Conservation (phyloP, 2,797 vertebrate species). For the Champsocephalus gunnari region DNA sequence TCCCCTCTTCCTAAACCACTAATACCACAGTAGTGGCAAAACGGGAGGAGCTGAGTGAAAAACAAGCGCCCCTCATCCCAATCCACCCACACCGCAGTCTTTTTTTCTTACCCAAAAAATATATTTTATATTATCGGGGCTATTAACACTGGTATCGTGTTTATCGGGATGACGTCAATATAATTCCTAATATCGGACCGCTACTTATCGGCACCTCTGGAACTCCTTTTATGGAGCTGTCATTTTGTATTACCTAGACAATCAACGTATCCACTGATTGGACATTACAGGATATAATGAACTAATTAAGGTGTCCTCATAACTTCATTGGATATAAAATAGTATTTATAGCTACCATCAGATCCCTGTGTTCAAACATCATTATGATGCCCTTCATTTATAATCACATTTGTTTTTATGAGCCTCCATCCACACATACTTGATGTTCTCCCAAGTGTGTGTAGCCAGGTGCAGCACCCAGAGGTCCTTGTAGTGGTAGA, state of each 20-base stretch:
- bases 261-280: neutral
- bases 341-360: neutral
- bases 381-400: neutral
- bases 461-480: slow-evolving; percentile 95
- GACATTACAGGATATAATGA: neutral
- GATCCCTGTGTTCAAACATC: neutral
- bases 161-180: no score
- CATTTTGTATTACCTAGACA: neutral
- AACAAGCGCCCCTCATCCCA: no score
- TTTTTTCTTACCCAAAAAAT: no score
- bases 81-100: no score
- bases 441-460: slow-evolving; percentile 95
- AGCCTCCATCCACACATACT: slow-evolving; percentile 79
- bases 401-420: neutral
- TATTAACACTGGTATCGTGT: no score
- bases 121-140: no score
- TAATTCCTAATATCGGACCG: no score
- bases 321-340: neutral
- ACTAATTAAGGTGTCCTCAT: neutral
- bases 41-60: no score
- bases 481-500: slow-evolving; percentile 98
- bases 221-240: neutral
- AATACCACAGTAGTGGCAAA: no score
- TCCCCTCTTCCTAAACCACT: no score
- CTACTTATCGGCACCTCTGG: no score